Evolutionary conservation across 2,113 vertebrate species (phyloP).

Genomic region (Oophaga pumilio): DNA sequence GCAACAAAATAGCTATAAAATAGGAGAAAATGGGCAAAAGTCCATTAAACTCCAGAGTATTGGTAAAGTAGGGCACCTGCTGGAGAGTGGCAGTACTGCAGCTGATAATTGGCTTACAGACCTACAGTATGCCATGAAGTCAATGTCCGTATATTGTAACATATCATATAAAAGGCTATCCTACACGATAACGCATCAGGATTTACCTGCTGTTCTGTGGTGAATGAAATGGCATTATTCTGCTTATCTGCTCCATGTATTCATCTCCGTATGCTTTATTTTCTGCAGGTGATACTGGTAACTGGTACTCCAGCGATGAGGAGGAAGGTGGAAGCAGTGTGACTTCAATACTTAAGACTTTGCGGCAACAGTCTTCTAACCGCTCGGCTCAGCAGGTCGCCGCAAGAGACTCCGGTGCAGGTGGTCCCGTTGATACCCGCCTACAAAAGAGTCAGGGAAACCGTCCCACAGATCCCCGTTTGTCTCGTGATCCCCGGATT

Average conservation of each 20-base stretch:
- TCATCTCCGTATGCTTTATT: neutral
- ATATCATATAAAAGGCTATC: too few relatives aligned
- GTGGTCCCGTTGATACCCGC: conserved; percentile 75
- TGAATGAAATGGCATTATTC: neutral
- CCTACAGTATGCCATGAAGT: too few relatives aligned
- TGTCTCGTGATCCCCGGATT: conserved; percentile 83
- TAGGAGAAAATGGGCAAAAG: neutral
- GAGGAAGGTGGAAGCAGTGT: conserved; percentile 92
- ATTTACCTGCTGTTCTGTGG: too few relatives aligned
- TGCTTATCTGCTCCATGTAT: neutral
- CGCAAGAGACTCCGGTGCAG: conserved; percentile 54
- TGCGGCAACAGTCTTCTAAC: conserved; percentile 83
- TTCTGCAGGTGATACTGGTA: conserved; percentile 83
- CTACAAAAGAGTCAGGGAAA: conserved; percentile 74
- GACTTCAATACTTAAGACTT: conserved; percentile 88
- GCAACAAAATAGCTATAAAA: neutral
- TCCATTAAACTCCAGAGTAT: neutral
- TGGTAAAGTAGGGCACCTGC: neutral
- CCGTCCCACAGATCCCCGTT: conserved; percentile 77
- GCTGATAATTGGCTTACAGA: too few relatives aligned
- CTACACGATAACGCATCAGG: too few relatives aligned
- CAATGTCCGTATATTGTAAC: too few relatives aligned
- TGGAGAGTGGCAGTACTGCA: neutral
- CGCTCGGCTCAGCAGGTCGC: conserved; percentile 50
- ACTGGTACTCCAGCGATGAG: conserved; percentile 96